These are phyloP conservation scores for Heliconius congener DNA, from an alignment of 1,140 invertebrate species.

Conservation along the genomic window DNA sequence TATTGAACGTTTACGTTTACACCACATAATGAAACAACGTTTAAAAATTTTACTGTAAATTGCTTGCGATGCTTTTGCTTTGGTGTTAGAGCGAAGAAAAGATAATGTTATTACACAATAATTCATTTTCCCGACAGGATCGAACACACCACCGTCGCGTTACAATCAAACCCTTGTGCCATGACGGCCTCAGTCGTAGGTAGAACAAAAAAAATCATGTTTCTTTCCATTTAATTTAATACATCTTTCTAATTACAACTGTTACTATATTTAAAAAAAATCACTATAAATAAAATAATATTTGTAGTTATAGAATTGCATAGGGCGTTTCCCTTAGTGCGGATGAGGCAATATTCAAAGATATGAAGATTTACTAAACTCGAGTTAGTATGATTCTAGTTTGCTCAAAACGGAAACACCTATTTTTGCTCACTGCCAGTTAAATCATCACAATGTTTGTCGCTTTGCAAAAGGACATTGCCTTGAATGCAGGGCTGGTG, in stretches of 20 bases:
- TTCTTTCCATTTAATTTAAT: not conserved
- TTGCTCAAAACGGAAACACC: slow-evolving; percentile 59
- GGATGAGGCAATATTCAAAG: slow-evolving; percentile 32
- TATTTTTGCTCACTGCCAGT: slow-evolving; percentile 72
- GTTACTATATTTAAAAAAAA: not conserved
- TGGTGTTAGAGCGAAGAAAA: too few species aligned
- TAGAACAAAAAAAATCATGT: too few species aligned
- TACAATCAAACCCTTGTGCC: too few species aligned
- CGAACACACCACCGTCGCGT: too few species aligned
- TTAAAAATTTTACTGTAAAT: slow-evolving; percentile 22
- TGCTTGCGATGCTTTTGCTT: not conserved
- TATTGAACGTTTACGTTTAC: slow-evolving; percentile 42
- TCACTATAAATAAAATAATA: not conserved
- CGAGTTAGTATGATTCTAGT: slow-evolving; percentile 55
- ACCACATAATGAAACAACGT: slow-evolving; percentile 30
- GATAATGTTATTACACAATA: not conserved
- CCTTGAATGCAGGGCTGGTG: slow-evolving; percentile 61
- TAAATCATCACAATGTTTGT: slow-evolving; percentile 76
- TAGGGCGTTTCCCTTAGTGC: slow-evolving; percentile 2
- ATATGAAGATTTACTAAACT: slow-evolving; percentile 43
- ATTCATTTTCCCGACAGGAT: too few species aligned
- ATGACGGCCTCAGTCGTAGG: too few species aligned
- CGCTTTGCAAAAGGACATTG: slow-evolving; percentile 67
- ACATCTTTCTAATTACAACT: not conserved
- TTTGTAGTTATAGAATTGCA: not conserved